Conservation (phyloP, 2,113 vertebrate species). For the Dasyurus viverrinus region DNA sequence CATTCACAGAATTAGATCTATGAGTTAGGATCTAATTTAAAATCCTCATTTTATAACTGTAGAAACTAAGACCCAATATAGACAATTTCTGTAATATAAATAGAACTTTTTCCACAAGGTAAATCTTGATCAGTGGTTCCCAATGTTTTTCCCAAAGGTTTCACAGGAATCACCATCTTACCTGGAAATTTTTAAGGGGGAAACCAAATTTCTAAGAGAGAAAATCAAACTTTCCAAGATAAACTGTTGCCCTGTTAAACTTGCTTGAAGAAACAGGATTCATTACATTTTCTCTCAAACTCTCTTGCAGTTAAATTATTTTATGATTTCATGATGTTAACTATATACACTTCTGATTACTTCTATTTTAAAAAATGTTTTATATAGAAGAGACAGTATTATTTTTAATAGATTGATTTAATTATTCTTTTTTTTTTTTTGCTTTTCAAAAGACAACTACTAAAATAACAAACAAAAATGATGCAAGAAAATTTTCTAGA, state of each 20-base stretch:
- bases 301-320: neutral
- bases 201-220: neutral
- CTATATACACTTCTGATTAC: neutral
- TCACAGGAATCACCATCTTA: slow-evolving; percentile 26
- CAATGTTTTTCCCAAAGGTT: neutral
- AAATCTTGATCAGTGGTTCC: too few species aligned
- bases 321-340: slow-evolving; percentile 20
- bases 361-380: neutral
- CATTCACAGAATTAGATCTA: neutral
- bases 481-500: neutral
- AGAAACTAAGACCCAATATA: neutral
- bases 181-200: slow-evolving; percentile 4
- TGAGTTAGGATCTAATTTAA: neutral
- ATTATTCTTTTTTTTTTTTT: neutral
- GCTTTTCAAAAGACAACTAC: neutral
- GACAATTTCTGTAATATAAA: too few species aligned
- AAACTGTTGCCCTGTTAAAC: slow-evolving; percentile 1
- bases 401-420: slow-evolving; percentile 16
- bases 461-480: neutral
- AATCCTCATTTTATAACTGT: neutral
- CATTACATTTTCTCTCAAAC: slow-evolving; percentile 16
- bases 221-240: neutral
- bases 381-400: slow-evolving; percentile 2
- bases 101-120: too few species aligned
- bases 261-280: neutral